Conservation (phyloP, 2,888 invertebrate genomes). For the Diplazon laetatorius region DNA sequence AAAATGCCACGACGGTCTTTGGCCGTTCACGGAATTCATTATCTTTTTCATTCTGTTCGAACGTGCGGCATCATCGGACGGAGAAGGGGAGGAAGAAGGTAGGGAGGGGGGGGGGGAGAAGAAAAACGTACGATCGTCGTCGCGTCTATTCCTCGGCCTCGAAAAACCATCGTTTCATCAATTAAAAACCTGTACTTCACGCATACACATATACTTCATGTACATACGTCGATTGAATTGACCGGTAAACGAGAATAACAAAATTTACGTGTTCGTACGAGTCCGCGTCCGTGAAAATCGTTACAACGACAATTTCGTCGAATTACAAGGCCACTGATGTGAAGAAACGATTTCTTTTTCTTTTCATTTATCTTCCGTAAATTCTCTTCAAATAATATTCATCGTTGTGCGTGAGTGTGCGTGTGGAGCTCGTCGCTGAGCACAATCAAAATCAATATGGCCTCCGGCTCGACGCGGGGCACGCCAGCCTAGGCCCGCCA, state of each 20-base stretch:
- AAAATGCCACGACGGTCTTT: conserved; percentile 1
- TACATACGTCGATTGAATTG: too few species aligned
- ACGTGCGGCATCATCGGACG: conserved; percentile 41
- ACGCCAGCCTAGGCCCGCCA: conserved; percentile 65
- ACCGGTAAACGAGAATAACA: too few species aligned
- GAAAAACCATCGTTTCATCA: too few species aligned
- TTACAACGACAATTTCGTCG: not conserved
- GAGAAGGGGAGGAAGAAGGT: too few species aligned
- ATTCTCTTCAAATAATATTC: conserved; percentile 61
- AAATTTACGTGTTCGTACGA: too few species aligned
- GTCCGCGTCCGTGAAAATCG: not conserved
- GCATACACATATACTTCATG: too few species aligned
- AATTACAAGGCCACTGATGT: not conserved
- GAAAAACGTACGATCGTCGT: conserved; percentile 69
- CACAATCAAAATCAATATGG: conserved; percentile 75
- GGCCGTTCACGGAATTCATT: conserved; percentile 67
- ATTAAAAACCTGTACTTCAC: too few species aligned
- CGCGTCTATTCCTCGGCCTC: conserved; percentile 45
- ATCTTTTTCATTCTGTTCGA: conserved; percentile 67
- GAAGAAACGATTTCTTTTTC: conserved; percentile 32
- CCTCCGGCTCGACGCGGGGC: conserved; percentile 69
- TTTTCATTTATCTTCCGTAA: too few species aligned
- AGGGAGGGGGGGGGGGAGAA: too few species aligned
- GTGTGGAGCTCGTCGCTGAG: conserved; percentile 72
- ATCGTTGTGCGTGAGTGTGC: conserved; percentile 61